Percentiles rank a stretch among this genome's conserved stretches.
These are phyloP conservation scores for Cavia aperea DNA, from an alignment of 2,113 vertebrate genomes.

Conservation along the genomic window DNA sequence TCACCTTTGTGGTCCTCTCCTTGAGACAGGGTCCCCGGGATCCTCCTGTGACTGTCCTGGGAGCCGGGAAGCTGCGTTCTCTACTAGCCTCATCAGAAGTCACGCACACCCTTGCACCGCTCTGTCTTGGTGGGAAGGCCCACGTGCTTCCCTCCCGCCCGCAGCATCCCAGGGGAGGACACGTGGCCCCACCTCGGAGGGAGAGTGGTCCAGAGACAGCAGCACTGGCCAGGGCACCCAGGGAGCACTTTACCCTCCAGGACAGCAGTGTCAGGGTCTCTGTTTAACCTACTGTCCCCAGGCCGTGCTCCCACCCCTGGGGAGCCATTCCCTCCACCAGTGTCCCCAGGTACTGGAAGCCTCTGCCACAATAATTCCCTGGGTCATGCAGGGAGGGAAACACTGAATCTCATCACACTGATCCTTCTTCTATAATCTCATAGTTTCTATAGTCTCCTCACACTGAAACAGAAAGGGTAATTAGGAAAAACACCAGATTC, in stretches of 20 bases:
- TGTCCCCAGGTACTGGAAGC: accelerated
- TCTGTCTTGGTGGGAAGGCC: not conserved
- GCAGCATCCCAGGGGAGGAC: too few relatives aligned
- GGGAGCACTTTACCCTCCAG: too few relatives aligned
- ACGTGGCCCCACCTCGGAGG: accelerated
- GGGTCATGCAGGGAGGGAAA: not conserved
- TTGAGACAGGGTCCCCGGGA: too few relatives aligned
- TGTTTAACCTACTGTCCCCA: not conserved
- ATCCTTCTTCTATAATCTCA: not conserved
- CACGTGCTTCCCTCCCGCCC: not conserved
- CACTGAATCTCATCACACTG: too few relatives aligned
- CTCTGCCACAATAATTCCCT: not conserved
- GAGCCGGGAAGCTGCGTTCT: not conserved
- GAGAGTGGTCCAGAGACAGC: not conserved
- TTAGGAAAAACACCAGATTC: not conserved
- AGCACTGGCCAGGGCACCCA: not conserved
- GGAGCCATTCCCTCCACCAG: not conserved
- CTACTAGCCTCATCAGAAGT: not conserved
- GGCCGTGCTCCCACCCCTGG: accelerated
- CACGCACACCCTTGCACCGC: not conserved
- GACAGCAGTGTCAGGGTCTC: accelerated
- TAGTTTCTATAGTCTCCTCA: not conserved
- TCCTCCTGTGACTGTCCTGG: not conserved
- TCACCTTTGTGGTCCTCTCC: too few relatives aligned
- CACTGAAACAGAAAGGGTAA: not conserved